A percentile compares a stretch with the other conserved stretches of the same genome.
These are phyloP conservation scores for Parazoanthus darwini DNA, from an alignment of 92 coral and sea anemone genomes.

Conservation along the genomic window DNA sequence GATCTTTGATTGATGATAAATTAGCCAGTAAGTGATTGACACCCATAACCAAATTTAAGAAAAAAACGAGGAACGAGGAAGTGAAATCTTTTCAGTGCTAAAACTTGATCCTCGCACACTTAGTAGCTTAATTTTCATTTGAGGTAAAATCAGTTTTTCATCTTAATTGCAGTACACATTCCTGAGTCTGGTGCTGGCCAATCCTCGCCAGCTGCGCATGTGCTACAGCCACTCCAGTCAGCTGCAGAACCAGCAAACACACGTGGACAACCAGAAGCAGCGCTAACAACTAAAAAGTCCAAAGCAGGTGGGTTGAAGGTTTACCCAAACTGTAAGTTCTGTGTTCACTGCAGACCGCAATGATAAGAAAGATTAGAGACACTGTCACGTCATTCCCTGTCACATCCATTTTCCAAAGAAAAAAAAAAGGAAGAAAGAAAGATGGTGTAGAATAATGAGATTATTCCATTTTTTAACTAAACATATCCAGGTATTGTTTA, in stretches of 20 bases:
- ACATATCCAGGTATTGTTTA: no score
- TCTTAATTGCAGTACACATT: constrained; percentile 40
- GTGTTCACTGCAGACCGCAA: no score
- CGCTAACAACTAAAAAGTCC: constrained; percentile 14
- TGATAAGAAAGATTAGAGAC: no score
- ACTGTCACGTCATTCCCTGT: no score
- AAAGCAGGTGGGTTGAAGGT: background rate
- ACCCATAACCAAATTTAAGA: no score
- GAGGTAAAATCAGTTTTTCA: background rate
- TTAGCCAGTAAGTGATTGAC: no score
- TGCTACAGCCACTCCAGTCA: constrained; percentile 27
- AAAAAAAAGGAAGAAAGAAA: no score
- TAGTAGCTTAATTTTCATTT: background rate
- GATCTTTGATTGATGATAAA: no score
- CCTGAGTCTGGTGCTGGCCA: constrained; percentile 50
- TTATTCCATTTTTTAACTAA: no score
- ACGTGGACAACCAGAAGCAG: background rate
- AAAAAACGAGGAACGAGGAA: background rate
- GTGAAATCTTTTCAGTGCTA: background rate
- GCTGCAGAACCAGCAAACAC: background rate
- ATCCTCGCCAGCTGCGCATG: constrained; percentile 45
- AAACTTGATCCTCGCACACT: background rate
- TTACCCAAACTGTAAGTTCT: background rate
- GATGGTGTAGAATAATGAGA: no score
- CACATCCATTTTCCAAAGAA: background rate